Base-by-base conservation (phyloP, 2,113 vertebrate species). In the Regulus satrapa region DNA sequence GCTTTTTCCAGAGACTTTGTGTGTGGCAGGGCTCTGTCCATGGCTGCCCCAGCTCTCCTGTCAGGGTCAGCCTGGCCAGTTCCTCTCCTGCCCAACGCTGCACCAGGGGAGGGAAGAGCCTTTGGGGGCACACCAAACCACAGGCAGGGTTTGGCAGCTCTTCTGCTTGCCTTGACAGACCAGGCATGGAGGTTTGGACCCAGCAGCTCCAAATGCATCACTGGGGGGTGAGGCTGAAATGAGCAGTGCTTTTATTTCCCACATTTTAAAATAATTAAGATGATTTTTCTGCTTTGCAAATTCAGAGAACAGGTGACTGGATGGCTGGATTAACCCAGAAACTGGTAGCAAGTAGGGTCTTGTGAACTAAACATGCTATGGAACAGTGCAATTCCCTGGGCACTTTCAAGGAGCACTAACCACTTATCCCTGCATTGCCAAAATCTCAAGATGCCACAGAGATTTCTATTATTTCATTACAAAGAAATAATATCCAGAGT, bases 171-270 rank as follows among this genome's bases (percentile, higher is more conserved):
- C 36, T 19, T 34, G 6, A 24, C 6, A 49, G 41, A 31, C 4
- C 0, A 20, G 29, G 17, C 13, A 4, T 1, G 0, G 40, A 36
- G 26, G 16, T 9, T 5, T 4, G 4, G 38, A 71, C 25, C 36
- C 43, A 51, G 13, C 32, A 71, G 5, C 25, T 20, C 85, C 58
- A 75, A 71, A 34, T 5, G 24, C 63, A 52, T 4, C 46, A 2
- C 41, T 8, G 8, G 15, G 48, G 48, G 55, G 36, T 9, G 19
- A 63, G 40, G 40, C 3, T 17, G 56, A 87, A 75, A 85, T 1
- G 6, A 52, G 64, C 10, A 75, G 2, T 5, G 6, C 12, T 87
- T 78, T 36, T 8, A 31, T 68, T 87, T 41, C 24, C 26, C n/a
- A 85, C 6, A 2, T 41, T 86, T 81, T 25, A 18, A 58, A 61